A percentile compares a stretch with the other conserved stretches of the same genome.
Conservation (phyloP, 2,797 vertebrate species). For the Argya squamiceps region DNA sequence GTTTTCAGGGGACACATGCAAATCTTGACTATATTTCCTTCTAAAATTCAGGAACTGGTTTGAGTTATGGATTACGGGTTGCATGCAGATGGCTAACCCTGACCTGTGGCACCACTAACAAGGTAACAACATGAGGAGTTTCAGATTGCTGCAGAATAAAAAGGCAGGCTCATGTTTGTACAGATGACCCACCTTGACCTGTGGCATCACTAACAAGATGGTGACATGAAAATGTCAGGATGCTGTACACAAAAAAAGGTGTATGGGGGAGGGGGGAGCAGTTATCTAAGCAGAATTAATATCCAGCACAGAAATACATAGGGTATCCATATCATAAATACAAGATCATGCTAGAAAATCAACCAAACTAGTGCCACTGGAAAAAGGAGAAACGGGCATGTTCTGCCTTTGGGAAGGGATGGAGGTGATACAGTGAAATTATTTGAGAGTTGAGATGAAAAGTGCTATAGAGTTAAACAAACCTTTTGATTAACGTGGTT, state of each 20-base stretch:
- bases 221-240: neutral
- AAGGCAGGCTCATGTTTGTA: neutral
- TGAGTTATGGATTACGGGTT: neutral
- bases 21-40: neutral
- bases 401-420: neutral
- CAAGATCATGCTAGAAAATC: neutral
- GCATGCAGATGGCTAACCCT: neutral
- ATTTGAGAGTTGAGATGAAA: neutral
- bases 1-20: neutral
- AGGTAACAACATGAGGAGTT: neutral
- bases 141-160: neutral
- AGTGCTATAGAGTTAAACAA: neutral
- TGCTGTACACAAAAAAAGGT: neutral
- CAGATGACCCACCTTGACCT: neutral
- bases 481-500: neutral
- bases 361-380: neutral
- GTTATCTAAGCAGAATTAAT: neutral
- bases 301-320: neutral
- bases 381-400: neutral
- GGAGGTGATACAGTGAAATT: neutral
- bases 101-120: neutral
- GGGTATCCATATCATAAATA: neutral
- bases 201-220: neutral
- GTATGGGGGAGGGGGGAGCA: accelerated
- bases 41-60: neutral